Conservation (phyloP, 2,797 vertebrate species). For the Eurystomus glaucurus region DNA sequence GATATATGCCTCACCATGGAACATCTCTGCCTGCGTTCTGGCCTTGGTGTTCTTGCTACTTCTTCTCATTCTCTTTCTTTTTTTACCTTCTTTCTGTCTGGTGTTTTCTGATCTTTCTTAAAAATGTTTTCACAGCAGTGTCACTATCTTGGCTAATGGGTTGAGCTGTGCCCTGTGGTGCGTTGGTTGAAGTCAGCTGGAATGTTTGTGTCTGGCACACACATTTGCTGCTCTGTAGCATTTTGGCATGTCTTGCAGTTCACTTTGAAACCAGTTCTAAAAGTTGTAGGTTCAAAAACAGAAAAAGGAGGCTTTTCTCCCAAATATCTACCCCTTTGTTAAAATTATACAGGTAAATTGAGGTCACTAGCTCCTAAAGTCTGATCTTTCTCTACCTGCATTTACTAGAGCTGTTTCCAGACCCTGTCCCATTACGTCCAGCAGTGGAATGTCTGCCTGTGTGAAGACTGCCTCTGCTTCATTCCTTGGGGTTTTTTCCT, state of each 20-base stretch:
- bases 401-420: neutral
- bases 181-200: neutral
- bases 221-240: neutral
- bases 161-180: neutral
- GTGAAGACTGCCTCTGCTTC: fast-evolving
- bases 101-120: neutral
- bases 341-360: neutral
- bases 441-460: neutral
- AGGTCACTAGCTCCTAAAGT: neutral
- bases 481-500: fast-evolving
- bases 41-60: neutral
- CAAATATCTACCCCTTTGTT: neutral
- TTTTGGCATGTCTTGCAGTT: neutral
- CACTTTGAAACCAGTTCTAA: neutral
- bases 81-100: neutral
- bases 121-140: neutral
- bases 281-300: neutral
- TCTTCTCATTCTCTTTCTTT: neutral
- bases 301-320: neutral
- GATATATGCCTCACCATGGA: neutral
- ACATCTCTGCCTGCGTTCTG: neutral
- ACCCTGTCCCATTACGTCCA: fast-evolving
- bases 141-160: neutral
- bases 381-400: neutral
- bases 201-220: neutral